These are phyloP conservation scores for Vanacampus margaritifer DNA, from an alignment of 2,113 vertebrate genomes.

Conservation along the genomic window DNA sequence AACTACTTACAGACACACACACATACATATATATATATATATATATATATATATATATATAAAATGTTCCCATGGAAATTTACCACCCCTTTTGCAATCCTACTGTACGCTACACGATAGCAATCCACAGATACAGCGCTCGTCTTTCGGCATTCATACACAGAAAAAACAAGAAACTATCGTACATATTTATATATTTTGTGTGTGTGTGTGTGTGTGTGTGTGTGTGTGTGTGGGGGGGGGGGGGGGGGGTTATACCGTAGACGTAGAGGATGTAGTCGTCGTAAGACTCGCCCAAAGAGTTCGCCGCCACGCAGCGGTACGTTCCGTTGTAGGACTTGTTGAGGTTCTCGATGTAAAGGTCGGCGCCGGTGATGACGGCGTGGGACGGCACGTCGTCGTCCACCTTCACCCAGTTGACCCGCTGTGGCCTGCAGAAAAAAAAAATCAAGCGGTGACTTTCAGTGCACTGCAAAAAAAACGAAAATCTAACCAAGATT, in stretches of 20 bases:
- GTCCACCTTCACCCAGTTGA: constrained; percentile 93
- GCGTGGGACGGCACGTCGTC: constrained; percentile 94
- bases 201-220: no score
- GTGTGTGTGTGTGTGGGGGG: not conserved
- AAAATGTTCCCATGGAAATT: no score
- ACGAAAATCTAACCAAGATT: no score
- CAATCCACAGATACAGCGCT: not conserved
- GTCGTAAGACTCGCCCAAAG: constrained; percentile 86
- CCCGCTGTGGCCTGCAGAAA: constrained; percentile 82
- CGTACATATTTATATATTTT: not conserved
- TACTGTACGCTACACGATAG: not conserved
- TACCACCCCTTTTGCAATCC: no score
- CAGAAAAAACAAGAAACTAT: not conserved
- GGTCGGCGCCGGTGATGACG: constrained; percentile 85
- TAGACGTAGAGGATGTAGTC: constrained; percentile 98
- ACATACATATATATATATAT: no score
- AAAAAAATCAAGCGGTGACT: not conserved
- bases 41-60: no score
- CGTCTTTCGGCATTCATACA: not conserved
- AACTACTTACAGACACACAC: no score
- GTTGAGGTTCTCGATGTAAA: constrained; percentile 96
- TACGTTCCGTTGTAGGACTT: constrained; percentile 99
- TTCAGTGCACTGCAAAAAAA: no score
- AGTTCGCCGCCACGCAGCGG: constrained; percentile 91
- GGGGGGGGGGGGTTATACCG: constrained; percentile 76